Evolutionary conservation across 2,113 vertebrate genomes (phyloP).

Genomic region (Hippocampus abdominalis): DNA sequence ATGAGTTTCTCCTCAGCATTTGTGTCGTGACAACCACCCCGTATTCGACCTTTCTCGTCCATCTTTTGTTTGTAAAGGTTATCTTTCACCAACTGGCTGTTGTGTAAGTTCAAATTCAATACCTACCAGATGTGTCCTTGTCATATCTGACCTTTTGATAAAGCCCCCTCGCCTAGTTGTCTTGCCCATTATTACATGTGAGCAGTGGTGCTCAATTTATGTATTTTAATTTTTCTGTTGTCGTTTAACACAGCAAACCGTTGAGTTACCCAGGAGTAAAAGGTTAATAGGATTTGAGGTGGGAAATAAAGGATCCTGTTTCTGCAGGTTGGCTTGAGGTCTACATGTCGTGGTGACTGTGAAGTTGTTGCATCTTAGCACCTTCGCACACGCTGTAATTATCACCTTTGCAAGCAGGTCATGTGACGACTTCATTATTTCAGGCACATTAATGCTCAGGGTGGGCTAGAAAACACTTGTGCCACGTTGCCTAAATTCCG

Average conservation of each 20-base stretch:
- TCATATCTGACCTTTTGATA: conserved; percentile 47
- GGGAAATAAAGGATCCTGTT: neutral
- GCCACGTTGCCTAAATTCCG: neutral
- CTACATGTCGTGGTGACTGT: no score
- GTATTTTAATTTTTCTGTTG: no score
- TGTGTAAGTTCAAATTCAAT: conserved; percentile 14
- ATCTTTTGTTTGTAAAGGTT: conserved; percentile 9
- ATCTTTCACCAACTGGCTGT: conserved; percentile 14
- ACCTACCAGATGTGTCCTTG: conserved; percentile 3
- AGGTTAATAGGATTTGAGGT: neutral
- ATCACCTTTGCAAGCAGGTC: neutral
- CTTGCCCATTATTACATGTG: neutral
- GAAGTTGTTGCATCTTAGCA: neutral
- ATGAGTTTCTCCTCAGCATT: neutral
- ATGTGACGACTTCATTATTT: neutral
- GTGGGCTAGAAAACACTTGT: neutral
- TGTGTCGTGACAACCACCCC: neutral
- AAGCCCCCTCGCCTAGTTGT: neutral
- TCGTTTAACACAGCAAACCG: no score
- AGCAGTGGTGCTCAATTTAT: neutral
- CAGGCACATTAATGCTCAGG: neutral
- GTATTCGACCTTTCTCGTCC: neutral
- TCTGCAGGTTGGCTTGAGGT: neutral
- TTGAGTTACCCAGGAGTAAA: no score
- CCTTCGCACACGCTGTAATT: neutral